Conservation (phyloP, 2,797 vertebrate species). For the Atherinosoma microstoma region DNA sequence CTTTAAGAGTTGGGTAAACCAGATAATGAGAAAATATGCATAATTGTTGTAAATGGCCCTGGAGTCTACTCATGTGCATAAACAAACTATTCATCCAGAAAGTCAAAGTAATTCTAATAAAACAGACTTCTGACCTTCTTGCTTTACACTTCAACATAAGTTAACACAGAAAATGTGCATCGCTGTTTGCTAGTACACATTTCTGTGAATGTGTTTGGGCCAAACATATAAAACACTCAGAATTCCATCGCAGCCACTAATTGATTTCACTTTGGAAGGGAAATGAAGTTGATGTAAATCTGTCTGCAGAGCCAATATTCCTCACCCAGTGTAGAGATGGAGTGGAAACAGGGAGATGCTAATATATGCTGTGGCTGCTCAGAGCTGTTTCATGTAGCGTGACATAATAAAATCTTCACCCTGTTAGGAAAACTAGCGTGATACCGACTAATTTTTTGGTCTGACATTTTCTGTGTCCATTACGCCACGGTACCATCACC, state of each 20-base stretch:
- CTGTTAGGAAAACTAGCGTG: constrained; percentile 45
- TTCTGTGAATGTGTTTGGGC: not conserved
- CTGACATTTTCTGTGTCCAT: constrained; percentile 40
- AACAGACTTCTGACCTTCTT: not conserved
- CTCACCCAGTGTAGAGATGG: constrained; percentile 39
- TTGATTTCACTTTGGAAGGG: constrained; percentile 51
- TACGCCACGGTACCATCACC: constrained; percentile 40
- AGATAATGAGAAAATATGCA: not conserved
- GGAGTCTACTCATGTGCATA: not conserved
- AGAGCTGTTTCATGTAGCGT: constrained; percentile 39
- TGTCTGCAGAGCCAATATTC: constrained; percentile 50
- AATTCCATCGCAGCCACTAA: constrained; percentile 36
- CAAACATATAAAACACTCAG: constrained; percentile 36
- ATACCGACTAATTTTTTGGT: constrained; percentile 39
- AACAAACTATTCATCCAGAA: not conserved
- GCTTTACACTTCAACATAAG: not conserved
- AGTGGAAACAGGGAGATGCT: constrained; percentile 39
- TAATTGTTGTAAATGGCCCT: not conserved
- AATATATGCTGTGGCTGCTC: constrained; percentile 54
- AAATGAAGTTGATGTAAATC: constrained; percentile 59
- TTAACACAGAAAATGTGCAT: not conserved
- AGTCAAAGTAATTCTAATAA: not conserved
- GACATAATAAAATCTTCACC: constrained; percentile 48
- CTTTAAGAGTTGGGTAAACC: not conserved
- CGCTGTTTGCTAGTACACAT: not conserved